Percentiles rank a stretch among this genome's conserved stretches.
These are phyloP conservation scores for Thermophis baileyi DNA, from an alignment of 2,113 vertebrate species.

Conservation along the genomic window DNA sequence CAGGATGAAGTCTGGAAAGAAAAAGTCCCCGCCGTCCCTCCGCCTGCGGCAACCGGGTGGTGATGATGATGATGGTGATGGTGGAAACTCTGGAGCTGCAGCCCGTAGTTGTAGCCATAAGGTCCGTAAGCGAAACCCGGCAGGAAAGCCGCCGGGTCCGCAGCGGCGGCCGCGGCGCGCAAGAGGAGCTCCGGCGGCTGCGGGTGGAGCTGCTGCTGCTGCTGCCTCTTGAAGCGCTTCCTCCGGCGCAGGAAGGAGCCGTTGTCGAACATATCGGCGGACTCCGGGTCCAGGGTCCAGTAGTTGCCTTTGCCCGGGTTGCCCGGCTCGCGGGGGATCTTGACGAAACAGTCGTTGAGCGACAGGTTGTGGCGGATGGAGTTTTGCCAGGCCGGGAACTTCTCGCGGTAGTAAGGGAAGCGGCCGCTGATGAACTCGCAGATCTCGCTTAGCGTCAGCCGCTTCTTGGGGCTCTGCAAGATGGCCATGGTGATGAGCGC, in stretches of 20 bases:
- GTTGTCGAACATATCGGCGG: slow-evolving; percentile 95
- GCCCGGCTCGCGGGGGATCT: slow-evolving; percentile 86
- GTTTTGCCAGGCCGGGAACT: slow-evolving; percentile 94
- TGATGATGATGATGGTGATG: slow-evolving; percentile 55
- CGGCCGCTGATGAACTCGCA: slow-evolving; percentile 95
- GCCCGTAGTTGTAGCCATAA: slow-evolving; percentile 93
- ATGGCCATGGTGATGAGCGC: slow-evolving; percentile 96
- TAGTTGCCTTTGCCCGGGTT: slow-evolving; percentile 94
- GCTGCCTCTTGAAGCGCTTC: slow-evolving; percentile 94
- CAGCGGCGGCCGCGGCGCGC: slow-evolving; percentile 67
- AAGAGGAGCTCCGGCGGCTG: slow-evolving; percentile 79
- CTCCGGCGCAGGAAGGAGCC: slow-evolving; percentile 88
- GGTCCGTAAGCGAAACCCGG: slow-evolving; percentile 92
- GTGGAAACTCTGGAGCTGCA: slow-evolving; percentile 86
- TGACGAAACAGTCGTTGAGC: slow-evolving; percentile 92
- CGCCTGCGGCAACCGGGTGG: slow-evolving; percentile 16
- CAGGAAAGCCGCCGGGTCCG: slow-evolving; percentile 82
- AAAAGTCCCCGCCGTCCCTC: slow-evolving; percentile 67
- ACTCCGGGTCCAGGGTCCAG: slow-evolving; percentile 94
- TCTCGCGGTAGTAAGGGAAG: slow-evolving; percentile 94
- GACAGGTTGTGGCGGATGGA: slow-evolving; percentile 92
- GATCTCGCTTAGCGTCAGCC: slow-evolving; percentile 93
- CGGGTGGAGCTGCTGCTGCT: slow-evolving; percentile 69
- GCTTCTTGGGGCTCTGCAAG: slow-evolving; percentile 94
- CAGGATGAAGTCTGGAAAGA: slow-evolving; percentile 83